phyloP scores from a whole-genome alignment of 2,797 vertebrate genomes.

The Apogon talboti region DNA sequence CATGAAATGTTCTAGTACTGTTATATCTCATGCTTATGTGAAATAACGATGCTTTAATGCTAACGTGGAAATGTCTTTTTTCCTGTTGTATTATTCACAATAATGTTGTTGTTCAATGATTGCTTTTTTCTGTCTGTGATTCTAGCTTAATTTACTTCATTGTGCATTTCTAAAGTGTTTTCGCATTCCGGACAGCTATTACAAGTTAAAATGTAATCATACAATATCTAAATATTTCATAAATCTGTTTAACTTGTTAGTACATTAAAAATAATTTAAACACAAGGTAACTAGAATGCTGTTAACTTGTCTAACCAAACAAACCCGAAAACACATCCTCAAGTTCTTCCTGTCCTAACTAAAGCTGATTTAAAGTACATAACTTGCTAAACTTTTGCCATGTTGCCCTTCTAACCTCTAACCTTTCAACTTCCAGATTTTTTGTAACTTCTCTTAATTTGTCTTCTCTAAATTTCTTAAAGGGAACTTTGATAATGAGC shows the following conservation, averaged over 20 bases:
- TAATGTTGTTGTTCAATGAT: slow-evolving; percentile 50
- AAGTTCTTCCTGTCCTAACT: slow-evolving; percentile 81
- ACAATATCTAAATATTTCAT: slow-evolving; percentile 83
- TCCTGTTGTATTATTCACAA: slow-evolving; percentile 42
- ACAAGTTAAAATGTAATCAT: slow-evolving; percentile 64
- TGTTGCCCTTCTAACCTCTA: slow-evolving; percentile 86
- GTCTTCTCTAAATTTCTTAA: slow-evolving; percentile 96
- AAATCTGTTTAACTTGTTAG: slow-evolving; percentile 84
- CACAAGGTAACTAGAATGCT: slow-evolving; percentile 81
- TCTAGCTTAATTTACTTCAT: slow-evolving; percentile 37
- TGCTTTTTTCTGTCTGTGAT: slow-evolving; percentile 62
- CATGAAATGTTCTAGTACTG: slow-evolving; percentile 55
- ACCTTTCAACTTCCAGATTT: slow-evolving; percentile 86
- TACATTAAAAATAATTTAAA: slow-evolving; percentile 77
- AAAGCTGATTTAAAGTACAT: slow-evolving; percentile 84
- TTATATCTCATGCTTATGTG: slow-evolving; percentile 58
- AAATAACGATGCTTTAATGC: slow-evolving; percentile 54
- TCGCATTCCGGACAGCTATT: slow-evolving; percentile 51
- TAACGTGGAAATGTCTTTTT: slow-evolving; percentile 42
- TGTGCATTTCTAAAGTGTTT: slow-evolving; percentile 57
- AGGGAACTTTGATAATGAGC: slow-evolving; percentile 99
- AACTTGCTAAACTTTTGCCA: slow-evolving; percentile 86
- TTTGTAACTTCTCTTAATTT: slow-evolving; percentile 89
- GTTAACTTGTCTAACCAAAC: slow-evolving; percentile 81
- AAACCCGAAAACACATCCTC: slow-evolving; percentile 74